Conservation (phyloP, 2,888 invertebrate species). For the Pterostichus madidus region DNA sequence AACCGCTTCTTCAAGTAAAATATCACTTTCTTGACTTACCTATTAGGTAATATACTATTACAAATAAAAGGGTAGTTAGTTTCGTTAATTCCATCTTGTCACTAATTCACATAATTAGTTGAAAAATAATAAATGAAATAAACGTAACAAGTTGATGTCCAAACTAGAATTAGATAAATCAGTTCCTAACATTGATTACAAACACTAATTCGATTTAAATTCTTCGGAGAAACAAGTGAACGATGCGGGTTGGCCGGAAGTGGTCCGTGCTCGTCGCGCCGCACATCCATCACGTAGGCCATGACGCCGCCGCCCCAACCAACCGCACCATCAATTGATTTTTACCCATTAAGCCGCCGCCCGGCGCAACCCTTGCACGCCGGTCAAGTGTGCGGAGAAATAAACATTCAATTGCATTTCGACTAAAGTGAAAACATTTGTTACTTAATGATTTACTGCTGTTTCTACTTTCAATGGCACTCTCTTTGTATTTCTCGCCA, state of each 20-base stretch:
- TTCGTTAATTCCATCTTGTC: background rate
- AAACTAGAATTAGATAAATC: slow-evolving; percentile 24
- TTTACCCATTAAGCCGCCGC: slow-evolving; percentile 46
- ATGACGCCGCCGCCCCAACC: background rate
- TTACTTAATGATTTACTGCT: slow-evolving; percentile 31
- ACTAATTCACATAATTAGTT: background rate
- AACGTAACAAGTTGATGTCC: background rate
- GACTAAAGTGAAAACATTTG: slow-evolving; percentile 58
- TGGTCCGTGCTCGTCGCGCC: slow-evolving; percentile 49
- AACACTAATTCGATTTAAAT: slow-evolving; percentile 54
- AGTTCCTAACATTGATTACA: slow-evolving; percentile 30
- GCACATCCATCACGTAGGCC: slow-evolving; percentile 54
- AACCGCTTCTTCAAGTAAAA: too few species aligned
- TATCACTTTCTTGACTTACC: too few species aligned
- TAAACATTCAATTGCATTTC: slow-evolving; percentile 62
- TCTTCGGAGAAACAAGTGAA: slow-evolving; percentile 48
- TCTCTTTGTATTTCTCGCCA: too few species aligned
- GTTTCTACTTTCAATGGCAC: background rate
- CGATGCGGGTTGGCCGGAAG: slow-evolving; percentile 43
- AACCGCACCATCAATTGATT: slow-evolving; percentile 58
- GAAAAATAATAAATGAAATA: background rate
- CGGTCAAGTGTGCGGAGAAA: slow-evolving; percentile 18
- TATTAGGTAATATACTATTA: too few species aligned
- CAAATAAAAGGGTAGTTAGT: too few species aligned
- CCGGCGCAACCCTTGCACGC: slow-evolving; percentile 2